Conservation (phyloP, 1,140 invertebrate genomes). For the Magallana ariakensis region DNA sequence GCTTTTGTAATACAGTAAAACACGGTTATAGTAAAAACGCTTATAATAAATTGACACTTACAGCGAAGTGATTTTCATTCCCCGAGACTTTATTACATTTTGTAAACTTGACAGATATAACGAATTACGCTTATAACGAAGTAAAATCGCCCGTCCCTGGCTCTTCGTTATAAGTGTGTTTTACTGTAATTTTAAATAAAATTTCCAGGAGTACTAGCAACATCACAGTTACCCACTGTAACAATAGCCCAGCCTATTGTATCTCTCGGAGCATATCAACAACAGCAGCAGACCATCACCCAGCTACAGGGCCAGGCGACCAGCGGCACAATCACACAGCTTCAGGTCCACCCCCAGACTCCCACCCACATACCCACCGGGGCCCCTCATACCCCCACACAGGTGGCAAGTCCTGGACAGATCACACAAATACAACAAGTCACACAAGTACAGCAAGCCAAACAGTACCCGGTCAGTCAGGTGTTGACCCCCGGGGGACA, state of each 20-base stretch:
- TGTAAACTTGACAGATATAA: no score
- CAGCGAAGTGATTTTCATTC: no score
- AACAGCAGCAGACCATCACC: constrained; percentile 16
- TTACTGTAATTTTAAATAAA: no score
- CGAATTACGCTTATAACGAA: no score
- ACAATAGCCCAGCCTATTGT: constrained; percentile 50
- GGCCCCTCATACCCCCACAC: constrained; percentile 43
- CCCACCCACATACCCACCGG: constrained; percentile 41
- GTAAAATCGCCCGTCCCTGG: no score
- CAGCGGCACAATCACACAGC: constrained; percentile 43
- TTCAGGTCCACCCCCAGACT: constrained; percentile 49
- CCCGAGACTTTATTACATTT: no score
- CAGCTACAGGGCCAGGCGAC: constrained; percentile 6
- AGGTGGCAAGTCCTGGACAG: constrained; percentile 40
- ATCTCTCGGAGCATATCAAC: constrained; percentile 47
- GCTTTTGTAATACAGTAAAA: no score
- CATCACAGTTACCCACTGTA: constrained; percentile 45
- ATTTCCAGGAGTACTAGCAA: constrained; percentile 34
- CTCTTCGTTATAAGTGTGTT: no score
- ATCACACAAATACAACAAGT: constrained; percentile 42
- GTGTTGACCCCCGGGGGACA: constrained; percentile 23
- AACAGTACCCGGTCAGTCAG: constrained; percentile 25
- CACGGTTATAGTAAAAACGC: no score
- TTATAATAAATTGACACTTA: no score
- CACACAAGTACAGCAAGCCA: constrained; percentile 34